Conservation (phyloP, 2,113 vertebrate species). For the Oreochromis aureus region DNA sequence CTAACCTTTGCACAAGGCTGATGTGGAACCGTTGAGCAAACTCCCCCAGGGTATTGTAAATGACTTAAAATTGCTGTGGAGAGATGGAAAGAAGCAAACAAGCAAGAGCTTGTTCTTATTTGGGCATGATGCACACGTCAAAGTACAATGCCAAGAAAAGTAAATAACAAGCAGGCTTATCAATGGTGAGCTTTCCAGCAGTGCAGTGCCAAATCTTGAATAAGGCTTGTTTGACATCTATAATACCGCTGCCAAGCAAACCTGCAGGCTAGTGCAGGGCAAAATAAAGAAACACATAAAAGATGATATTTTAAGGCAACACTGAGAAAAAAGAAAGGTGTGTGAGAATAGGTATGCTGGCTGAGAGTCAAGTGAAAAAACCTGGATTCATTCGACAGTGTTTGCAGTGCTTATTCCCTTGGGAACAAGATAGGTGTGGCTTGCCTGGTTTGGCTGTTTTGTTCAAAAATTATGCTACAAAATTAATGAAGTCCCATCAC, state of each 20-base stretch:
- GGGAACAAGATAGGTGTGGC: conserved; percentile 15
- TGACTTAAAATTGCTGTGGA: background rate
- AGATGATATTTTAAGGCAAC: background rate
- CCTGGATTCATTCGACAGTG: background rate
- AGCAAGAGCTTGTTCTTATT: conserved; percentile 34
- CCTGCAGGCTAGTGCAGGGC: background rate
- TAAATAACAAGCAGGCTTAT: background rate
- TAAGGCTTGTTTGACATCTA: background rate
- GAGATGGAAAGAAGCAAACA: conserved; percentile 5
- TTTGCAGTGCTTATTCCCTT: background rate
- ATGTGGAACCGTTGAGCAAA: background rate
- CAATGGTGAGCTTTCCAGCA: background rate
- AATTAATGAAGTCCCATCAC: background rate
- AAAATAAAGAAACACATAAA: background rate
- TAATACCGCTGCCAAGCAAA: background rate
- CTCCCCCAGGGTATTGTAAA: background rate
- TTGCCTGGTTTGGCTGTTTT: background rate
- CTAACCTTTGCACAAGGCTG: background rate
- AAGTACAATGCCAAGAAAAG: conserved; percentile 1
- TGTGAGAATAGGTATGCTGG: background rate
- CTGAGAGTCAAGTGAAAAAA: background rate
- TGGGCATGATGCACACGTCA: background rate
- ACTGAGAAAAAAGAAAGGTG: background rate
- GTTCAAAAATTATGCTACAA: background rate
- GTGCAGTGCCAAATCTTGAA: background rate